A percentile compares a stretch with the other conserved stretches of the same genome.
phyloP scores from a whole-genome alignment of 2,888 invertebrate species.

The Amblyteles armatorius region DNA sequence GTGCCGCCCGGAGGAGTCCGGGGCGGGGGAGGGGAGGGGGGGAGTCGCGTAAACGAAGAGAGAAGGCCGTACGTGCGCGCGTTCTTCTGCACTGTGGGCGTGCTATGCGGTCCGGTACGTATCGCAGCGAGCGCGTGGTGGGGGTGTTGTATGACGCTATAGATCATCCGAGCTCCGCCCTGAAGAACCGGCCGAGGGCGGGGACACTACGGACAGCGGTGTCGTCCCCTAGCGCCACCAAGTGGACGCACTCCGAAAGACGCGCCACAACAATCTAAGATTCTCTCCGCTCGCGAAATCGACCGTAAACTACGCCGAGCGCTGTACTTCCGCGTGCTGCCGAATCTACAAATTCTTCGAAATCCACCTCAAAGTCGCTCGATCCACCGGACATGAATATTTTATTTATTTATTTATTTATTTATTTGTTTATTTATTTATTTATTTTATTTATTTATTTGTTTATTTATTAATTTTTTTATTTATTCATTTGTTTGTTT shows the following conservation, averaged over 20 bases:
- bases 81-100: slow-evolving; percentile 80
- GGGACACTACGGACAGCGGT: slow-evolving; percentile 58
- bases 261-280: slow-evolving; percentile 60
- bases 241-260: slow-evolving; percentile 65
- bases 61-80: slow-evolving; percentile 76
- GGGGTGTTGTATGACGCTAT: slow-evolving; percentile 84
- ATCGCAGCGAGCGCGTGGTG: slow-evolving; percentile 71
- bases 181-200: slow-evolving; percentile 71
- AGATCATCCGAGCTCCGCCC: slow-evolving; percentile 83
- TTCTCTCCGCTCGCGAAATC: slow-evolving; percentile 24
- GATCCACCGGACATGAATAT: too few species aligned
- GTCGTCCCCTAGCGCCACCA: slow-evolving; percentile 77
- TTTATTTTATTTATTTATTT: too few species aligned
- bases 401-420: too few species aligned
- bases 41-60: slow-evolving; percentile 48
- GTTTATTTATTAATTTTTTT: too few species aligned
- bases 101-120: slow-evolving; percentile 77
- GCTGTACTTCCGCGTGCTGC: not conserved
- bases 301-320: not conserved
- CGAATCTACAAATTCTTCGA: not conserved
- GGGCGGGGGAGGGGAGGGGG: slow-evolving; percentile 48
- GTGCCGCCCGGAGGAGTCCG: slow-evolving; percentile 55
- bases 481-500: too few species aligned
- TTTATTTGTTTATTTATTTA: too few species aligned
- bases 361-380: too few species aligned